These are phyloP conservation scores for Athene noctua DNA, from an alignment of 2,113 vertebrate species.

Conservation along the genomic window DNA sequence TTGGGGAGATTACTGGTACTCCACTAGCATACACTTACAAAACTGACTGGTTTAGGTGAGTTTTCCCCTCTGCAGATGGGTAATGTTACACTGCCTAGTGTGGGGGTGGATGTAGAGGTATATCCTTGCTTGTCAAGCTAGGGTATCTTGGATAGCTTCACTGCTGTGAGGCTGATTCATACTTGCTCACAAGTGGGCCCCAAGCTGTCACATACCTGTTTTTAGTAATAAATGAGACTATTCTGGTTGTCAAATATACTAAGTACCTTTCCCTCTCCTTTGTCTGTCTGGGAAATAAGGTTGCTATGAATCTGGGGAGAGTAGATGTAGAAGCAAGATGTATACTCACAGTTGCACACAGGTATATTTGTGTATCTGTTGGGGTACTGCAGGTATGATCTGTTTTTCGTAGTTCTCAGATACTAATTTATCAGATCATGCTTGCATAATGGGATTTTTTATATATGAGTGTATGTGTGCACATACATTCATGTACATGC, in stretches of 20 bases:
- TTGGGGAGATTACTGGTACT: neutral
- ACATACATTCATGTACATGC: accelerated
- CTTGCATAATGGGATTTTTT: neutral
- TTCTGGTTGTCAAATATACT: neutral
- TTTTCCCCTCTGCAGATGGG: neutral
- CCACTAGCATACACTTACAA: neutral
- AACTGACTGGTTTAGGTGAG: neutral
- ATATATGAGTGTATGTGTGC: accelerated
- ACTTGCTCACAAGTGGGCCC: neutral
- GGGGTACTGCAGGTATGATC: neutral
- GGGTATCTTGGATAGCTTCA: neutral
- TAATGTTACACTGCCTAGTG: accelerated
- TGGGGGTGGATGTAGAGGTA: neutral
- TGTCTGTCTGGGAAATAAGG: neutral
- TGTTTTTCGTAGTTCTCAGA: neutral
- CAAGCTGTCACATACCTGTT: neutral
- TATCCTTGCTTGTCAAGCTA: neutral
- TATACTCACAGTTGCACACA: accelerated
- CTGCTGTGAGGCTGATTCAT: neutral
- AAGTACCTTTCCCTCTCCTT: neutral
- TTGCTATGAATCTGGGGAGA: neutral
- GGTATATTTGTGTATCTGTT: neutral
- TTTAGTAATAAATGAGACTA: neutral
- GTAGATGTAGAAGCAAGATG: neutral
- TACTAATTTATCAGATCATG: accelerated